Conservation (phyloP, 2,113 vertebrate species). For the Raphicerus campestris region DNA sequence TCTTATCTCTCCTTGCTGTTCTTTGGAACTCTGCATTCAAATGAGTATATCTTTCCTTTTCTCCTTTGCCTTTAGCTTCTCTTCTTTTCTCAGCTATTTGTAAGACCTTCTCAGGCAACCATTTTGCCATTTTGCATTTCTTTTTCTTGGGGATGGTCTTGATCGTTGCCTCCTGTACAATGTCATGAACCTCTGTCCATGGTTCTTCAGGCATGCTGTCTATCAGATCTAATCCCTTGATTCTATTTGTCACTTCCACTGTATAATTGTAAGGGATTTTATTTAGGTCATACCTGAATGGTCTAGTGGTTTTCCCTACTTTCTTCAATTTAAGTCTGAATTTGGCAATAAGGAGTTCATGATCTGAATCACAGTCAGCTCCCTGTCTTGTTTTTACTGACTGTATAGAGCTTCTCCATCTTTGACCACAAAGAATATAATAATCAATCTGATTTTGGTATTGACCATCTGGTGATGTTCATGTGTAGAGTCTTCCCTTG, state of each 20-base stretch:
- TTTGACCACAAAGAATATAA: neutral
- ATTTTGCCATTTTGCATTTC: neutral
- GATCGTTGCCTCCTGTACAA: neutral
- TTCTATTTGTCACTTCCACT: neutral
- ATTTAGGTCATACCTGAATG: neutral
- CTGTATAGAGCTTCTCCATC: neutral
- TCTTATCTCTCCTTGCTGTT: neutral
- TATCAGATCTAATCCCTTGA: neutral
- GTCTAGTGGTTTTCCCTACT: neutral
- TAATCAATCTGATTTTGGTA: neutral
- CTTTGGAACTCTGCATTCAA: neutral
- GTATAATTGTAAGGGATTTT: neutral
- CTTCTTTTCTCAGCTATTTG: neutral
- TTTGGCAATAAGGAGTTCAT: neutral
- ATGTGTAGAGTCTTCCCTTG: neutral
- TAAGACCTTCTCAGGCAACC: neutral
- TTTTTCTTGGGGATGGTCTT: neutral
- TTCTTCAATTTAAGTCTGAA: neutral
- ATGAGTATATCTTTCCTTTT: neutral
- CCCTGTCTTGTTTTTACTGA: neutral
- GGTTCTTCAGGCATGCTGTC: neutral
- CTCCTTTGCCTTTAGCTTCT: neutral
- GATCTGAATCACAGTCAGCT: neutral
- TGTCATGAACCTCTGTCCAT: neutral
- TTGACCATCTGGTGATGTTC: neutral